Evolutionary conservation across 1,140 invertebrate genomes (phyloP), one percentile per base, ranked within the genome.

Genomic region (Panonychus citri): DNA sequence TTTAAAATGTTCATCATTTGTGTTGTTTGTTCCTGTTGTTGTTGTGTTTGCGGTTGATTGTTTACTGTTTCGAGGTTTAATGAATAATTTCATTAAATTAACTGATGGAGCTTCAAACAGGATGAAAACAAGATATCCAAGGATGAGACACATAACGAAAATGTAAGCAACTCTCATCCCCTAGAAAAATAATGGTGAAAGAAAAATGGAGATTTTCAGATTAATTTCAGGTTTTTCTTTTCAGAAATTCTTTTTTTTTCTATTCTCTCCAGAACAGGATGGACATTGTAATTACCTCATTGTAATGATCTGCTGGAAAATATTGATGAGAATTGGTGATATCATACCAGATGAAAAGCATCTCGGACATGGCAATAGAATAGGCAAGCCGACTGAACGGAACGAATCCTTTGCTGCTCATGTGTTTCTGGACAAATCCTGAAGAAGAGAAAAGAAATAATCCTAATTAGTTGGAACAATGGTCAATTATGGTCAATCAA

Each of bases 321-420:
- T 55, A 39, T 19, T 43, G 30, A 24, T 49, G 49, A 21, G 39
- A 43, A 15, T 53, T 34, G 19, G 55, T 55, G 8, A 28, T 17
- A 48, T 53, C 28, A 49, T 57, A 57, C 56, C 56, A 57, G 24
- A 57, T 49, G n/a, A 57, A 53, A 13, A 57, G 24, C 26, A 49
- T 55, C 42, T 57, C 51, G n/a, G 53, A 43, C 28, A 57, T 27
- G 42, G 55, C 54, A 17, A 57, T 57, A 15, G 25, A 28, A 37
- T 54, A 57, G 3, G 50, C 53, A 10, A 58, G 46, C 17, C 54
- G 53, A 28, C 39, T 57, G 28, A 54, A 53, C 15, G 54, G 53
- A 26, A 57, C 55, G 27, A 54, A 58, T 48, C 49, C 50, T 50
- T 55, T 58, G 17, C 28, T 21, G 13, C 39, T 27, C 30, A 58